A percentile compares a stretch with the other conserved stretches of the same genome.
Evolutionary conservation across 1,140 invertebrate species (phyloP).

Genomic region (Archivesica marissinica): DNA sequence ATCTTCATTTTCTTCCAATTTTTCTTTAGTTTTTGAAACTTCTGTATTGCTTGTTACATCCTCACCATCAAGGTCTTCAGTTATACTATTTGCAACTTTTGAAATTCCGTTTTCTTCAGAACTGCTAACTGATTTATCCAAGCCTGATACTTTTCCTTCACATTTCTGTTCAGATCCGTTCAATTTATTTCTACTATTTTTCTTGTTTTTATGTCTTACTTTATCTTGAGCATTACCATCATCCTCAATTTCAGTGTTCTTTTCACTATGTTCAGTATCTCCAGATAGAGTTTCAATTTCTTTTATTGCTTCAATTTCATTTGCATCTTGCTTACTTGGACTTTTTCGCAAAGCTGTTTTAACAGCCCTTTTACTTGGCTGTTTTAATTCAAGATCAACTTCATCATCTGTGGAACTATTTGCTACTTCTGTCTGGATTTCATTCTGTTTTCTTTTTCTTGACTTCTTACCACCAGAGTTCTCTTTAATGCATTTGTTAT

Average conservation of each 20-base stretch:
- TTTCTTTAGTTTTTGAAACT: neutral
- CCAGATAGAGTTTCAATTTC: neutral
- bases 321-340: neutral
- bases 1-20: neutral
- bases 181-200: neutral
- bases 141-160: neutral
- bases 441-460: conserved; percentile 43
- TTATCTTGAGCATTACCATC: neutral
- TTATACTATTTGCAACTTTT: neutral
- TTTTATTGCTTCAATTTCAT: neutral
- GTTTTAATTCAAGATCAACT: neutral
- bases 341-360: conserved; percentile 13
- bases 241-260: neutral
- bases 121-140: neutral
- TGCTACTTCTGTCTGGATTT: neutral
- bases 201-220: neutral
- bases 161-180: neutral
- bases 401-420: conserved; percentile 41
- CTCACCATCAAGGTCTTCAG: neutral
- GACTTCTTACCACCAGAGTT: conserved; percentile 7
- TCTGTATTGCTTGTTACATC: neutral
- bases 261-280: neutral
- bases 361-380: conserved; percentile 17
- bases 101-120: too few species aligned
- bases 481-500: neutral